Conservation (phyloP, 2,797 vertebrate species). For the Chaetodon trifasciatus region DNA sequence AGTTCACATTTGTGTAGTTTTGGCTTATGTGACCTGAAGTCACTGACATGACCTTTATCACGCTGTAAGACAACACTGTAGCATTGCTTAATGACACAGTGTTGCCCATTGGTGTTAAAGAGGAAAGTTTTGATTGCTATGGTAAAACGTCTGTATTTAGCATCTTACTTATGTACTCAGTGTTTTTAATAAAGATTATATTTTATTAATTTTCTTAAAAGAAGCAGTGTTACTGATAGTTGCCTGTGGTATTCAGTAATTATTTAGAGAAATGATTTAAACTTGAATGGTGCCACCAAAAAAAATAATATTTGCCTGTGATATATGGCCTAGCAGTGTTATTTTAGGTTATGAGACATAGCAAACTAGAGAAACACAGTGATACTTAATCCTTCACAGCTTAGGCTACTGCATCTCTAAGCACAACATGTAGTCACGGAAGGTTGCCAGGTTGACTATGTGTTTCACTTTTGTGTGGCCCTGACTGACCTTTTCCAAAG, state of each 20-base stretch:
- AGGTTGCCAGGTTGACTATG: slow-evolving; percentile 7
- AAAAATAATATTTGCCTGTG: background rate
- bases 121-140: slow-evolving; percentile 23
- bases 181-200: slow-evolving; percentile 80
- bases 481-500: slow-evolving; percentile 45
- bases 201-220: slow-evolving; percentile 75
- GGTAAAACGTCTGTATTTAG: slow-evolving; percentile 40
- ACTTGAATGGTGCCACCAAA: background rate
- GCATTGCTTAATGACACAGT: slow-evolving; percentile 5
- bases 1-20: slow-evolving; percentile 56
- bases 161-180: slow-evolving; percentile 47
- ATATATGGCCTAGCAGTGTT: background rate
- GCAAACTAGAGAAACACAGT: background rate
- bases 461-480: slow-evolving; percentile 18
- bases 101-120: slow-evolving; percentile 27
- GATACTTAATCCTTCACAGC: slow-evolving; percentile 1
- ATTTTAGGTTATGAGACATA: slow-evolving; percentile 17
- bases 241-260: background rate
- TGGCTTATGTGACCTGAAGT: slow-evolving; percentile 49
- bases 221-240: slow-evolving; percentile 9
- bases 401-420: background rate
- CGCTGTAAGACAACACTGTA: slow-evolving; percentile 31
- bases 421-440: slow-evolving; percentile 5
- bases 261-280: slow-evolving; percentile 1
- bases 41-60: slow-evolving; percentile 41